Conservation (phyloP, 92 coral and sea anemone genomes). For the Zoanthus sansibaricus region DNA sequence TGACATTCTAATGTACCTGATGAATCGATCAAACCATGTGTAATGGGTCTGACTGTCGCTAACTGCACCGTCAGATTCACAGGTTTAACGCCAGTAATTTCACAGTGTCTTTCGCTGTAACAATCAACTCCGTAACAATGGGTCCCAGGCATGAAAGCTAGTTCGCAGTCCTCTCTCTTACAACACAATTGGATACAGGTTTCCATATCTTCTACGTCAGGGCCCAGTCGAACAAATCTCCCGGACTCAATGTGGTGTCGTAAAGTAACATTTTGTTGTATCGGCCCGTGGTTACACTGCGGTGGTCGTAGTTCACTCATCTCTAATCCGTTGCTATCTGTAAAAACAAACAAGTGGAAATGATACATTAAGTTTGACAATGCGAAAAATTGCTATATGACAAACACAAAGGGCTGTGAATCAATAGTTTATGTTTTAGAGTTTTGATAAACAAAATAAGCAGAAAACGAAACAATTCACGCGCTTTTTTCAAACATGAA, state of each 20-base stretch:
- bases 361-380: not conserved
- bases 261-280: slow-evolving; percentile 75
- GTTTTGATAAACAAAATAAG: not conserved
- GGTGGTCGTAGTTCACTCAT: slow-evolving; percentile 70
- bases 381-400: not conserved
- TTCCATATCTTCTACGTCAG: slow-evolving; percentile 72
- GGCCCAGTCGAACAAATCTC: slow-evolving; percentile 84
- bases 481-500: no score
- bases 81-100: slow-evolving; percentile 81
- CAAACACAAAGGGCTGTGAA: not conserved
- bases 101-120: slow-evolving; percentile 88
- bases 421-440: not conserved
- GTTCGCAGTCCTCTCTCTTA: slow-evolving; percentile 89
- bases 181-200: slow-evolving; percentile 95
- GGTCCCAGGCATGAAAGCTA: slow-evolving; percentile 94
- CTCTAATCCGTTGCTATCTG: slow-evolving; percentile 66
- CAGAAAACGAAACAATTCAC: not conserved
- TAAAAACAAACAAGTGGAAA: slow-evolving; percentile 26
- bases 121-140: slow-evolving; percentile 97
- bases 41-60: slow-evolving; percentile 84
- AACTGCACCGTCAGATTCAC: slow-evolving; percentile 76
- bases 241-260: slow-evolving; percentile 90
- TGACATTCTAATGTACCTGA: slow-evolving; percentile 7
- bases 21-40: slow-evolving; percentile 51
- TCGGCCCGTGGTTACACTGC: slow-evolving; percentile 83